A percentile compares a stretch with the other conserved stretches of the same genome.
Evolutionary conservation across 2,113 vertebrate genomes (phyloP).

Genomic region (Gasterosteus nipponicus): DNA sequence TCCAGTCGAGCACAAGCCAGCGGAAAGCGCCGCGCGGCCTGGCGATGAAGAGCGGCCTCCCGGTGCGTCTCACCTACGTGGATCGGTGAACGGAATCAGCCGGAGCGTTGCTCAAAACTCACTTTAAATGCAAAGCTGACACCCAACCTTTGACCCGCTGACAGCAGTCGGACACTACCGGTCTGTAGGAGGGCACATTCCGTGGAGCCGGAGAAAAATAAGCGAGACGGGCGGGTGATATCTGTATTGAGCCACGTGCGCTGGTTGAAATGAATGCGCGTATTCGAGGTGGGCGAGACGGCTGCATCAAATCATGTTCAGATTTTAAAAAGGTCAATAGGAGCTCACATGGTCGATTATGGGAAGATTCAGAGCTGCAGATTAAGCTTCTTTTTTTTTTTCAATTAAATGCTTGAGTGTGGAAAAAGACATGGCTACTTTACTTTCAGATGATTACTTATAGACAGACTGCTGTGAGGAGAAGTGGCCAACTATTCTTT

Average conservation of each 20-base stretch:
- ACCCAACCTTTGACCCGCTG: constrained; percentile 35
- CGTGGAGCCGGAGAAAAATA: constrained; percentile 19
- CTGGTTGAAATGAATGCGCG: background rate
- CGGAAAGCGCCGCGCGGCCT: constrained; percentile 42
- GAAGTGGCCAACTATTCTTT: background rate
- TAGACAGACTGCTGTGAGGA: background rate
- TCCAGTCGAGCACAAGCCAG: constrained; percentile 22
- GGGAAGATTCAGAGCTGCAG: background rate
- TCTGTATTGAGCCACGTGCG: background rate
- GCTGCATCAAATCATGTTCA: background rate
- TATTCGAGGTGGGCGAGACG: background rate
- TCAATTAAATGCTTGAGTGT: background rate
- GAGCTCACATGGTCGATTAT: background rate
- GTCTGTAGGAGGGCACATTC: constrained; percentile 23
- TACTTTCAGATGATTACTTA: background rate
- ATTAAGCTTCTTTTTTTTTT: background rate
- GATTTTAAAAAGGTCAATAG: background rate
- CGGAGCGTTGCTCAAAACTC: background rate
- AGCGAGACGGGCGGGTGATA: constrained; percentile 27
- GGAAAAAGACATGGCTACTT: background rate
- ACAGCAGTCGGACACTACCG: constrained; percentile 1
- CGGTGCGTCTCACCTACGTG: background rate
- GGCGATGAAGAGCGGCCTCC: constrained; percentile 55
- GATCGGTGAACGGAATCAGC: constrained; percentile 38
- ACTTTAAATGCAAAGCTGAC: constrained; percentile 34